Evolutionary conservation across 1,140 invertebrate species (phyloP).

Genomic region (Penaeus japonicus): DNA sequence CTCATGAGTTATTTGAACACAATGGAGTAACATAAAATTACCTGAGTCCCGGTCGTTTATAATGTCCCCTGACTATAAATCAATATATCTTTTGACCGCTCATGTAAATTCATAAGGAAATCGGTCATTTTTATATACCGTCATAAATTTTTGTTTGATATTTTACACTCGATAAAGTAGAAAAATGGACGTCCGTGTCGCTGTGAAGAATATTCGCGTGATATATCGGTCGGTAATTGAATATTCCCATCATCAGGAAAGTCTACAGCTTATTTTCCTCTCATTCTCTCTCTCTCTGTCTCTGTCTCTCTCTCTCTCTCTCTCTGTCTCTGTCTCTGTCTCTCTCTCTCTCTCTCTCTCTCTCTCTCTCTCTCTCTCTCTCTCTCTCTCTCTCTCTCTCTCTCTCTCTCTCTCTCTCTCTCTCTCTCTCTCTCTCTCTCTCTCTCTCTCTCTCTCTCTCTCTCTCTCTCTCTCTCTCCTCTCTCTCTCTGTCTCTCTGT

Average conservation of each 20-base stretch:
- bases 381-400: too few relatives aligned
- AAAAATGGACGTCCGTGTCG: conserved; percentile 25
- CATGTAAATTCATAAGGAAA: conserved; percentile 49
- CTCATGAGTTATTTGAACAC: neutral
- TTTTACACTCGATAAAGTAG: conserved; percentile 50
- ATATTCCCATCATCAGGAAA: conserved; percentile 9
- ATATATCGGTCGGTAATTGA: conserved; percentile 26
- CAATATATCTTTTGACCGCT: conserved; percentile 31
- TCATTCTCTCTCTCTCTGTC: neutral
- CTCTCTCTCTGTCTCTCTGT: too few relatives aligned
- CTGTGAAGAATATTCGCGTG: conserved; percentile 2
- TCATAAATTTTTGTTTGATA: conserved; percentile 40
- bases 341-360: neutral
- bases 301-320: neutral
- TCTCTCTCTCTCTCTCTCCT: too few relatives aligned
- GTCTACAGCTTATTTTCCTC: neutral
- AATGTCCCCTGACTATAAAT: conserved; percentile 14
- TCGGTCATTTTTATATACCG: conserved; percentile 44
- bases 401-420: too few relatives aligned
- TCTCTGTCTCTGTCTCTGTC: neutral
- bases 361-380: too few relatives aligned
- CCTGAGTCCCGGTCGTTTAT: neutral
- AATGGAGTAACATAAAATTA: conserved; percentile 29
- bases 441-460: too few relatives aligned
- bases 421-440: too few relatives aligned